A percentile compares a stretch with the other conserved stretches of the same genome.
Evolutionary conservation across 2,888 invertebrate genomes (phyloP).

Genomic region (Desoria tigrina): DNA sequence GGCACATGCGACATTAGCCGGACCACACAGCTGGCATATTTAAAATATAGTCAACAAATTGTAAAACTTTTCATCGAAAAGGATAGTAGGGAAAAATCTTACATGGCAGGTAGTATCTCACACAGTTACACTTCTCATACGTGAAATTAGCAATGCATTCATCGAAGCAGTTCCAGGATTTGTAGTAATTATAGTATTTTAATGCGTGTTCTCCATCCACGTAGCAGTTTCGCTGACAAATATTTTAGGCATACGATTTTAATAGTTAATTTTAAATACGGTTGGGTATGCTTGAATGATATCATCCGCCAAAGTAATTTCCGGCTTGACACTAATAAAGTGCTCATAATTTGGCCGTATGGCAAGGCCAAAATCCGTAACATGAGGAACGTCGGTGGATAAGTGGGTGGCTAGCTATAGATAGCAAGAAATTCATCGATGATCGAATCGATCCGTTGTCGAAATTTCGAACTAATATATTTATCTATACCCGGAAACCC

Average conservation of each 20-base stretch:
- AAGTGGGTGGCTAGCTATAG: conserved; percentile 34
- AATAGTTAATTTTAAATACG: conserved; percentile 13
- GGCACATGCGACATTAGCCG: conserved; percentile 7
- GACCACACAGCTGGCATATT: conserved; percentile 2
- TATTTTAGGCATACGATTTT: too few relatives aligned
- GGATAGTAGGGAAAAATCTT: conserved; percentile 3
- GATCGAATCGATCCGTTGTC: too few relatives aligned
- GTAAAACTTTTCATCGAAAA: conserved; percentile 1
- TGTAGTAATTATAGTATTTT: conserved; percentile 27
- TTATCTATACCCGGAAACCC: conserved; percentile 40
- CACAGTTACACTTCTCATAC: conserved; percentile 28
- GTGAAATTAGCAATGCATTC: conserved; percentile 35
- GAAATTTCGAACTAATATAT: too few relatives aligned
- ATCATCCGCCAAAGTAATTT: conserved; percentile 35
- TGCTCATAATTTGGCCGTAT: conserved; percentile 36
- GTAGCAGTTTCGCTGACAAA: conserved; percentile 24
- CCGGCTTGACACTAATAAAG: conserved; percentile 33
- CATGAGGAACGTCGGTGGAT: conserved; percentile 42
- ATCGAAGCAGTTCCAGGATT: conserved; percentile 28
- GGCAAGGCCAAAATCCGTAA: conserved; percentile 37
- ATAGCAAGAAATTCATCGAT: too few relatives aligned
- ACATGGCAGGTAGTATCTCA: conserved; percentile 33
- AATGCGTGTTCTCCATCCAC: conserved; percentile 27
- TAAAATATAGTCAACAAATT: neutral
- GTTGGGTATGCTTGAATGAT: conserved; percentile 19